Conservation (phyloP, 2,797 vertebrate species). For the Karalla daura region DNA sequence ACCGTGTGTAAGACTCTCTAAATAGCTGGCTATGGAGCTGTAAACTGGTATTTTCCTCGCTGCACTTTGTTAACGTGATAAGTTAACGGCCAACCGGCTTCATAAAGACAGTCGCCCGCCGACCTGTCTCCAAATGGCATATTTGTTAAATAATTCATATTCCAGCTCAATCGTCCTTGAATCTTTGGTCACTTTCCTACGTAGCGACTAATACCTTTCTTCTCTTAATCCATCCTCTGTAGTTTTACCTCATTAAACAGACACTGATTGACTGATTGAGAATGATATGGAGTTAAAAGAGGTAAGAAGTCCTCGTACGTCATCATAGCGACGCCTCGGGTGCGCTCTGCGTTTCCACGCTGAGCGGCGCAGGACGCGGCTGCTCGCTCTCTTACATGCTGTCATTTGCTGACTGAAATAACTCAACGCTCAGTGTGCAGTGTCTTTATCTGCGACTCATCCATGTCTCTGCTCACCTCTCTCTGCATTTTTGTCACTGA, state of each 20-base stretch:
- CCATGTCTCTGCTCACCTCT: conserved; percentile 90
- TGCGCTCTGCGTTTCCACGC: conserved; percentile 88
- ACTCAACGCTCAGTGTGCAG: conserved; percentile 87
- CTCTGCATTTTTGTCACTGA: conserved; percentile 84
- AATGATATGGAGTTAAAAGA: conserved; percentile 98
- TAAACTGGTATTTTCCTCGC: conserved; percentile 89
- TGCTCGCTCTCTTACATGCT: conserved; percentile 85
- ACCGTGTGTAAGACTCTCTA: conserved; percentile 97
- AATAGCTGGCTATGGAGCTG: conserved; percentile 87
- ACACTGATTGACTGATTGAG: conserved; percentile 97
- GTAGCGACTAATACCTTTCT: conserved; percentile 94
- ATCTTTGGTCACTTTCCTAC: conserved; percentile 89
- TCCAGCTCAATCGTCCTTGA: conserved; percentile 93
- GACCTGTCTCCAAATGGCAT: conserved; percentile 81
- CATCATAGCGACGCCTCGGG: conserved; percentile 89
- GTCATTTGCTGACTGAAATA: conserved; percentile 90
- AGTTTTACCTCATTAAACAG: conserved; percentile 97
- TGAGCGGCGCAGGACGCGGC: conserved; percentile 85
- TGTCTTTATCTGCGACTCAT: conserved; percentile 89
- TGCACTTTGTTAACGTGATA: conserved; percentile 92
- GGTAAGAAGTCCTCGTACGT: conserved; percentile 95
- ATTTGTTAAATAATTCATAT: conserved; percentile 94
- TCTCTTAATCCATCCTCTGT: conserved; percentile 92
- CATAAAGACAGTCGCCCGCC: conserved; percentile 88
- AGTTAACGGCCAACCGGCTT: conserved; percentile 90